Evolutionary conservation across 1,140 invertebrate species (phyloP).

Genomic region (Charaxes varanes): DNA sequence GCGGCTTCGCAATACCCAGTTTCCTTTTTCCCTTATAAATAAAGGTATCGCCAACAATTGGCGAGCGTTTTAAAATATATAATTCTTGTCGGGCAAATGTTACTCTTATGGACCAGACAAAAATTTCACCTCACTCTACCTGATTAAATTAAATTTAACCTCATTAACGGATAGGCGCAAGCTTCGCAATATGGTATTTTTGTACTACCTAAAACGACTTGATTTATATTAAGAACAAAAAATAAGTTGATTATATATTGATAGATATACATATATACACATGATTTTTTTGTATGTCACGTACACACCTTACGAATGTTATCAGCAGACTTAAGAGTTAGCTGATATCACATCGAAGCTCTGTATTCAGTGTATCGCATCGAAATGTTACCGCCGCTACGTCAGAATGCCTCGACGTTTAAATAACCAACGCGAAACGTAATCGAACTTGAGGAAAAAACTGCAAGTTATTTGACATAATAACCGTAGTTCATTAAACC

Average conservation of each 20-base stretch:
- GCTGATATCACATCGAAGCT: slow-evolving; percentile 24
- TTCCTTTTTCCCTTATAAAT: slow-evolving; percentile 40
- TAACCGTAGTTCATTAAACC: slow-evolving; percentile 32
- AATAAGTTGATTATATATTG: too few relatives aligned
- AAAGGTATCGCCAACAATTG: slow-evolving; percentile 35
- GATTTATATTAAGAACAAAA: too few relatives aligned
- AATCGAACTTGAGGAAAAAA: slow-evolving; percentile 7
- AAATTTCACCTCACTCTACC: too few relatives aligned
- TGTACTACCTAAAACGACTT: too few relatives aligned
- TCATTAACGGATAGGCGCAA: too few relatives aligned
- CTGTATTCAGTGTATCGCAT: slow-evolving; percentile 15
- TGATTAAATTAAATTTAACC: too few relatives aligned
- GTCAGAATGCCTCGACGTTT: slow-evolving; percentile 1
- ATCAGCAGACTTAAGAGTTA: slow-evolving; percentile 15
- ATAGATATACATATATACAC: too few relatives aligned
- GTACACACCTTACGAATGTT: too few relatives aligned
- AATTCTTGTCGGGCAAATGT: background rate
- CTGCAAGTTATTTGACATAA: slow-evolving; percentile 10
- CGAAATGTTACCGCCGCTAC: background rate
- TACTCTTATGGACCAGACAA: too few relatives aligned
- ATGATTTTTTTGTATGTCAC: too few relatives aligned
- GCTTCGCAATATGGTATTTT: too few relatives aligned
- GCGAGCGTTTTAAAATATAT: background rate
- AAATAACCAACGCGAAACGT: background rate
- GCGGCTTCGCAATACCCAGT: slow-evolving; percentile 15